These are phyloP conservation scores for Scelioninae gen. 1 DNA, from an alignment of 2,888 invertebrate species.

Conservation along the genomic window DNA sequence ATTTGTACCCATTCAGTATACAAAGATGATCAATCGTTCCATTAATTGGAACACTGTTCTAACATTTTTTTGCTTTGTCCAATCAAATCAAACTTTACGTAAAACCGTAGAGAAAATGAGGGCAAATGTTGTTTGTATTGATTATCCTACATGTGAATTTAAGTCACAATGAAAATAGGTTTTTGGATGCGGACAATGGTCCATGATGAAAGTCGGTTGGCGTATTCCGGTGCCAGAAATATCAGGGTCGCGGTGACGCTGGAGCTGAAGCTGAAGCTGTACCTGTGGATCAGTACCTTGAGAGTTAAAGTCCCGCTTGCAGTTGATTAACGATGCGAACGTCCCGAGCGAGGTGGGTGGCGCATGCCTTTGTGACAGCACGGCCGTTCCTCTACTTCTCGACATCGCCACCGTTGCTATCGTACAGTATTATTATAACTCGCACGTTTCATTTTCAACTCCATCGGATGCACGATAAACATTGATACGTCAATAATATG, in stretches of 20 bases:
- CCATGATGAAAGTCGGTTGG: constrained; percentile 59
- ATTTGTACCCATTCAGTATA: background rate
- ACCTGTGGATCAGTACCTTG: constrained; percentile 83
- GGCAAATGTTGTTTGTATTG: constrained; percentile 11
- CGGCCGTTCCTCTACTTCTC: constrained; percentile 81
- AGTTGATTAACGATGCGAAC: constrained; percentile 84
- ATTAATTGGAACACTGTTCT: background rate
- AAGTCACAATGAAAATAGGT: constrained; percentile 22
- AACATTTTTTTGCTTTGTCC: too few relatives aligned
- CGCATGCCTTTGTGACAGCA: constrained; percentile 85
- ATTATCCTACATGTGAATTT: background rate
- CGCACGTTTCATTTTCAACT: constrained; percentile 78
- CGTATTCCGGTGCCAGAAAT: constrained; percentile 68
- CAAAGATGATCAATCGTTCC: background rate
- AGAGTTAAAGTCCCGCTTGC: constrained; percentile 82
- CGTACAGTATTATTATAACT: constrained; percentile 80
- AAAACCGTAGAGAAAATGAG: too few relatives aligned
- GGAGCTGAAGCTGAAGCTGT: constrained; percentile 77
- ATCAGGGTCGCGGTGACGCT: constrained; percentile 73
- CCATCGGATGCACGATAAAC: constrained; percentile 73
- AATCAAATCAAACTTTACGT: too few relatives aligned
- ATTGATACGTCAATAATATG: constrained; percentile 70
- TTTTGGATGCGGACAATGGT: constrained; percentile 55
- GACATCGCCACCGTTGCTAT: constrained; percentile 81
- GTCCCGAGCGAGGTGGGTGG: constrained; percentile 84